Conservation (phyloP, 1,140 invertebrate genomes). For the Anoplophora glabripennis region DNA sequence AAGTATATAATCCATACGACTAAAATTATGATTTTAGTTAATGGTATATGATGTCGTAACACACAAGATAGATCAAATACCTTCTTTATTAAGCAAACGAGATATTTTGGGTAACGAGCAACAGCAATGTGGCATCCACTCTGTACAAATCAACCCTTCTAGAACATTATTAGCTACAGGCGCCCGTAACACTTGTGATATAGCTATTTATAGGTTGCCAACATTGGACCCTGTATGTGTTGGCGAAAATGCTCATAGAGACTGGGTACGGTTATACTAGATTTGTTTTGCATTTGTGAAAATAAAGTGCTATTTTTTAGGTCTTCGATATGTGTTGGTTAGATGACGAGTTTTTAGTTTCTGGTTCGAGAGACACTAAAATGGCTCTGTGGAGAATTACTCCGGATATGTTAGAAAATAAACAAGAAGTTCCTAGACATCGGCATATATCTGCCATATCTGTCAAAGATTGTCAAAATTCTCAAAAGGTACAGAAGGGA, state of each 20-base stretch:
- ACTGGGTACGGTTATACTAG: conserved; percentile 67
- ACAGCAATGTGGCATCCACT: conserved; percentile 86
- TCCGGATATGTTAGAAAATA: conserved; percentile 48
- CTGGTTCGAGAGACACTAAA: conserved; percentile 87
- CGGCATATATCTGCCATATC: conserved; percentile 65
- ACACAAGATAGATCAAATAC: conserved; percentile 79
- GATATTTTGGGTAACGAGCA: conserved; percentile 51
- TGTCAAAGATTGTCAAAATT: conserved; percentile 70
- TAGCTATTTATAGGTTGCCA: conserved; percentile 89
- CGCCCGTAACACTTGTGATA: conserved; percentile 86
- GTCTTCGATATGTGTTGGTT: conserved; percentile 93
- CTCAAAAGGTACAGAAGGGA: conserved; percentile 52
- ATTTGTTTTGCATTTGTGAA: background rate
- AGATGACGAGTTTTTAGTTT: conserved; percentile 92
- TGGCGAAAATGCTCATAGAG: conserved; percentile 87
- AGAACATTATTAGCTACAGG: conserved; percentile 87
- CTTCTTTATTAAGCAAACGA: conserved; percentile 68
- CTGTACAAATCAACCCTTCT: conserved; percentile 92
- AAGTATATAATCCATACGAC: too few relatives aligned
- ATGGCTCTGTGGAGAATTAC: conserved; percentile 76
- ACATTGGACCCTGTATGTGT: conserved; percentile 92
- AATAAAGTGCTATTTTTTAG: conserved; percentile 35
- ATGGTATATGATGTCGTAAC: conserved; percentile 81
- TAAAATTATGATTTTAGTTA: conserved; percentile 53
- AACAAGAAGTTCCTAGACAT: conserved; percentile 55